A percentile compares a stretch with the other conserved stretches of the same genome.
These are phyloP conservation scores for Phyllotreta cruciferae DNA, from an alignment of 2,888 invertebrate species.

Conservation along the genomic window DNA sequence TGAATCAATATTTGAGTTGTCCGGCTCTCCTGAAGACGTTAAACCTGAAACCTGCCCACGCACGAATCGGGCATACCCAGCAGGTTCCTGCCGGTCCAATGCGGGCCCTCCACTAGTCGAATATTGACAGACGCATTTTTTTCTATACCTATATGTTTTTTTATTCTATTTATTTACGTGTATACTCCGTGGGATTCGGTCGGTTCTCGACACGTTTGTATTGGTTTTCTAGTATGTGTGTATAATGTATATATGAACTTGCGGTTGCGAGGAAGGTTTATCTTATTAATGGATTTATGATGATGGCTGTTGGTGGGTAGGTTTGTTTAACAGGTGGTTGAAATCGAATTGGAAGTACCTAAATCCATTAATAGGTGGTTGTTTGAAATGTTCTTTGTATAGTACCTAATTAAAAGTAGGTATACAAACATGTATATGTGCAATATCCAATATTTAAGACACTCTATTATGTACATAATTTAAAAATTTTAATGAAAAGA, in stretches of 20 bases:
- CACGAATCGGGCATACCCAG: not conserved
- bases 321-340: too few relatives aligned
- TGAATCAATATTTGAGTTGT: constrained; percentile 26
- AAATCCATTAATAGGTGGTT: too few relatives aligned
- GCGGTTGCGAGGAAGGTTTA: not conserved
- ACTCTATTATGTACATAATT: too few relatives aligned
- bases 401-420: too few relatives aligned
- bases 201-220: constrained; percentile 2
- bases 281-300: too few relatives aligned
- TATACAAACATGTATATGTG: too few relatives aligned
- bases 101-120: constrained; percentile 8
- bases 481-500: too few relatives aligned
- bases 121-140: constrained; percentile 17
- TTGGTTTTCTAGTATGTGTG: constrained; percentile 3
- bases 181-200: constrained; percentile 12
- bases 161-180: not conserved
- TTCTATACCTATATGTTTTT: constrained; percentile 1
- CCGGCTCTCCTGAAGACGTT: not conserved
- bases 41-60: constrained; percentile 4
- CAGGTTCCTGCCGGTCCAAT: not conserved
- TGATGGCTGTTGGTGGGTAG: too few relatives aligned
- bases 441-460: too few relatives aligned
- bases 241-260: not conserved
- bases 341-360: too few relatives aligned
- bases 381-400: too few relatives aligned